Percentiles rank a stretch among this genome's conserved stretches.
These are phyloP conservation scores for Cebidichthys violaceus DNA, from an alignment of 2,113 vertebrate genomes.

Conservation along the genomic window DNA sequence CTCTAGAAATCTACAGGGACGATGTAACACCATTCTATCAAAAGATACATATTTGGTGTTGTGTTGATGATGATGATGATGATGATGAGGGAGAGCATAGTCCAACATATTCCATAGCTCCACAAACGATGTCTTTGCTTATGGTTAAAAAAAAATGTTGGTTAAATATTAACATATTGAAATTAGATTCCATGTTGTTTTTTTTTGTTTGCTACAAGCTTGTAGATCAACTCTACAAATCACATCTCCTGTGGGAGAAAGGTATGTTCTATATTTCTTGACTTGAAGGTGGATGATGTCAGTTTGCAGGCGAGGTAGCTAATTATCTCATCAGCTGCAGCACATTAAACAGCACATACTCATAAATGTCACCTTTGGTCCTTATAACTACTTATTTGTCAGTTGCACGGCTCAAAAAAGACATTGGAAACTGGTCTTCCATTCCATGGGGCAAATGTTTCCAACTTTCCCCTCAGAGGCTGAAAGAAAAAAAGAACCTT, in stretches of 20 bases:
- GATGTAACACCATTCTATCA: background rate
- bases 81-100: background rate
- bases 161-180: too few relatives aligned
- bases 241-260: background rate
- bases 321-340: background rate
- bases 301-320: background rate
- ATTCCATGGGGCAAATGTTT: background rate
- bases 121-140: background rate
- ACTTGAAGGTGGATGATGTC: background rate
- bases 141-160: background rate
- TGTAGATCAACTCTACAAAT: too few relatives aligned
- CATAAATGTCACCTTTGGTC: background rate
- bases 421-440: background rate
- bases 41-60: background rate
- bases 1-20: background rate
- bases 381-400: background rate
- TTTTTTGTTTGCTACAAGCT: too few relatives aligned
- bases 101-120: too few relatives aligned
- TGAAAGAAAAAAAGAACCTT: background rate
- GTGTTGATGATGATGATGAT: too few relatives aligned
- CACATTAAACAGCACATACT: background rate
- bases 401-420: background rate
- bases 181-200: background rate
- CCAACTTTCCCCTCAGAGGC: background rate
- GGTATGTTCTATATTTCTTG: background rate